Conservation (phyloP, 2,888 invertebrate genomes). For the Apotomis betuletana region DNA sequence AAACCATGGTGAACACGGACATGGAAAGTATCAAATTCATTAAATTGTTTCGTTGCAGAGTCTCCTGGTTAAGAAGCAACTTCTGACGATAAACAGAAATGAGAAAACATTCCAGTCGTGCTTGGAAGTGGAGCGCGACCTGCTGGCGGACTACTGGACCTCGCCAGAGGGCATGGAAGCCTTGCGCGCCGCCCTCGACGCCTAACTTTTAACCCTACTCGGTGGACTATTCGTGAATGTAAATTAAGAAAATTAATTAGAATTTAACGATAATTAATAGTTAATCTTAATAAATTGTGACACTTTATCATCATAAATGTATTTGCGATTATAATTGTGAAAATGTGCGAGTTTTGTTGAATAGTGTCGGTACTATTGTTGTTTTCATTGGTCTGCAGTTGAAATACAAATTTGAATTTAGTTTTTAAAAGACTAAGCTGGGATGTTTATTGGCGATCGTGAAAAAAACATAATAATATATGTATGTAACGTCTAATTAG, state of each 20-base stretch:
- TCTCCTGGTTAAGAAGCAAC: constrained; percentile 80
- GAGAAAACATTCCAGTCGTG: constrained; percentile 84
- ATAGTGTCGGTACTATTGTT: constrained; percentile 14
- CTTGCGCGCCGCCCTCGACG: constrained; percentile 53
- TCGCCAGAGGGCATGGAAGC: constrained; percentile 87
- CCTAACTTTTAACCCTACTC: background rate
- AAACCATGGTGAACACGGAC: no score
- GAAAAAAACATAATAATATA: background rate
- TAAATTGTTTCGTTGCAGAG: constrained; percentile 80
- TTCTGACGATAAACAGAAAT: constrained; percentile 77
- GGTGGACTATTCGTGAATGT: constrained; percentile 11
- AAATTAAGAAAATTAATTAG: constrained; percentile 17
- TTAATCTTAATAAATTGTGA: constrained; percentile 27
- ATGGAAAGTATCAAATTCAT: background rate
- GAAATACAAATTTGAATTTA: background rate
- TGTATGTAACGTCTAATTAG: background rate
- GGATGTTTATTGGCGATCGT: constrained; percentile 13
- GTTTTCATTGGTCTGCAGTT: constrained; percentile 20
- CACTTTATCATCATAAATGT: constrained; percentile 16
- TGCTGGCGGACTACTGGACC: constrained; percentile 89
- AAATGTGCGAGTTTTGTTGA: constrained; percentile 16
- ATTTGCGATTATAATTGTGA: constrained; percentile 11
- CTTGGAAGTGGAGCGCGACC: constrained; percentile 86
- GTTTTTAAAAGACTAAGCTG: background rate
- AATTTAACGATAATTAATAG: constrained; percentile 12